A percentile compares a stretch with the other conserved stretches of the same genome.
These are phyloP conservation scores for Standfussiana lucernea DNA, from an alignment of 2,888 invertebrate genomes.

Conservation along the genomic window DNA sequence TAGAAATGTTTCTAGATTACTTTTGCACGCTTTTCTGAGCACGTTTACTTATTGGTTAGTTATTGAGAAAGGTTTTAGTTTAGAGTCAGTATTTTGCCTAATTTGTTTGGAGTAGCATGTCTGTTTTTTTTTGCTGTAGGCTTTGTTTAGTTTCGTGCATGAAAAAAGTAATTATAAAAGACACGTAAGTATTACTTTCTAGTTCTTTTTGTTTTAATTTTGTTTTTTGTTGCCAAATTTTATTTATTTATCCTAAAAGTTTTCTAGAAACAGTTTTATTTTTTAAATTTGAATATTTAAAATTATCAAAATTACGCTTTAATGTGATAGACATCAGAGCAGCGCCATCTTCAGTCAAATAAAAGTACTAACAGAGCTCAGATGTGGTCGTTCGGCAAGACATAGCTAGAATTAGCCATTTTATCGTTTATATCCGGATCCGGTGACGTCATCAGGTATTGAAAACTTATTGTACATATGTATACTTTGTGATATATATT, in stretches of 20 bases:
- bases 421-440: conserved; percentile 66
- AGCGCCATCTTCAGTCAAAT: conserved; percentile 68
- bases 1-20: conserved; percentile 51
- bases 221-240: conserved; percentile 9
- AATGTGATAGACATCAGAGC: conserved; percentile 72
- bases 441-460: conserved; percentile 82
- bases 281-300: neutral
- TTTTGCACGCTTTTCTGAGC: conserved; percentile 64
- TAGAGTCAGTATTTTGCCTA: conserved; percentile 18
- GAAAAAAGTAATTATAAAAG: conserved; percentile 28
- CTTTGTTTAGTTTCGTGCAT: conserved; percentile 49
- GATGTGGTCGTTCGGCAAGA: conserved; percentile 90
- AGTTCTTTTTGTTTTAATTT: neutral
- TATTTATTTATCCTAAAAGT: conserved; percentile 15
- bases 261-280: conserved; percentile 52
- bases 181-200: conserved; percentile 50
- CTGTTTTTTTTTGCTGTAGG: conserved; percentile 31
- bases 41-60: conserved; percentile 48
- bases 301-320: conserved; percentile 71
- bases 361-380: conserved; percentile 86
- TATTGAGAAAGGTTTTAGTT: conserved; percentile 1
- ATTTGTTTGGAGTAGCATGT: conserved; percentile 44
- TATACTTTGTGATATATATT: conserved; percentile 71
- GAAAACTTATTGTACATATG: conserved; percentile 60
- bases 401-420: conserved; percentile 81